Evolutionary conservation across 2,888 invertebrate genomes (phyloP), one percentile per base, ranked within the genome.

Genomic region (Ophraella communa): DNA sequence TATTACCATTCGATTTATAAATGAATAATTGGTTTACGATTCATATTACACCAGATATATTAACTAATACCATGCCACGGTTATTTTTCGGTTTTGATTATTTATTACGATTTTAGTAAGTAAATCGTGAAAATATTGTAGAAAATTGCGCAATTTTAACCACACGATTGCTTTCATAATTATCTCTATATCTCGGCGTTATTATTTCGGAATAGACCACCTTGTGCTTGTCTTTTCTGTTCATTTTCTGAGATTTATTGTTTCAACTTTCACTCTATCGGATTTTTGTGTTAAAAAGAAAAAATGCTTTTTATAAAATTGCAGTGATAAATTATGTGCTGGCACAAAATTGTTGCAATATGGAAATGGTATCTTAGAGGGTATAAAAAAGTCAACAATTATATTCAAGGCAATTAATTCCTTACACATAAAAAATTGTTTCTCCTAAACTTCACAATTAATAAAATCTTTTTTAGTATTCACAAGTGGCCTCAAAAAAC

Each of bases 51-150:
- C 23, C 11, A 18, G 30, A 11, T 14, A 18, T 27, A 10, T 14
- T 39, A 39, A 14, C 14, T 39, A 30, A 8, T 30, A 10, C 3
- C 8, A 10, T 30, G 30, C 11, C 3, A 11, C 30, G 23, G 14
- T 52, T 35, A 30, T 51, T 24, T 60, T 44, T 60, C 14, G 44
- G 45, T 42, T 49, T 63, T 58, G 30, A 59, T 59, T 54, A 64
- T 59, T 64, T 58, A 53, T 59, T 51, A 52, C 44, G 45, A 56
- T 54, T 51, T 65, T 51, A 10, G 7, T 5, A 27, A 27, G 8
- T 51, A 27, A 51, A 51, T 51, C 21, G 27, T 45, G 45, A n/a
- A 45, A 45, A 45, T 18, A 20, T 45, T 1, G 18, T n/a, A 35
- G 1, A 4, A 14, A 35, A 39, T 39, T 5, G 39, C 1, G 17